These are phyloP conservation scores for Drosophila macrothrix DNA, from an alignment of 2,888 invertebrate species.

Conservation along the genomic window DNA sequence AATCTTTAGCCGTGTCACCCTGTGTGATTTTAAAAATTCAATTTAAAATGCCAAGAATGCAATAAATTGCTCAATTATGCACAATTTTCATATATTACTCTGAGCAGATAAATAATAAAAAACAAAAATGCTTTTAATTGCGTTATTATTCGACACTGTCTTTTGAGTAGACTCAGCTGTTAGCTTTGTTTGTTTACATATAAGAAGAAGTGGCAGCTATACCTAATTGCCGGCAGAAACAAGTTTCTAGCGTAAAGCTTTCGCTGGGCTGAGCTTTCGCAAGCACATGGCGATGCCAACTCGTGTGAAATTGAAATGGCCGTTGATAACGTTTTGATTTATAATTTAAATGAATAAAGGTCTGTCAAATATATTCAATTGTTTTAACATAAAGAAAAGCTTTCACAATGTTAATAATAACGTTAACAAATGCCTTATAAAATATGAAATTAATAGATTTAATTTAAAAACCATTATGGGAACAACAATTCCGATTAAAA, in stretches of 20 bases:
- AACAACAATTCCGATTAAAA: background rate
- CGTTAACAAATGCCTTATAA: background rate
- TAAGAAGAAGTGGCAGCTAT: slow-evolving; percentile 42
- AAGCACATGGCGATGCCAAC: slow-evolving; percentile 40
- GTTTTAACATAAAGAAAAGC: background rate
- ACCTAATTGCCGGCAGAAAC: slow-evolving; percentile 30
- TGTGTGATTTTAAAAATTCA: slow-evolving; percentile 34
- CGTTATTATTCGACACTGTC: slow-evolving; percentile 36
- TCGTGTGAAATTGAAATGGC: background rate
- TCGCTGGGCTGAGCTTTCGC: slow-evolving; percentile 22
- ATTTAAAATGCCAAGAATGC: slow-evolving; percentile 31
- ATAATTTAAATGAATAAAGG: background rate
- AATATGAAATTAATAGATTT: background rate
- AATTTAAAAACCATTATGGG: background rate
- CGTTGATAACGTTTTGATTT: slow-evolving; percentile 1
- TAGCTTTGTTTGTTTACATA: slow-evolving; percentile 53
- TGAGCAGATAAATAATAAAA: slow-evolving; percentile 12
- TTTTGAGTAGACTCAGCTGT: slow-evolving; percentile 51
- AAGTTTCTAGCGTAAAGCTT: slow-evolving; percentile 12
- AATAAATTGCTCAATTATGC: slow-evolving; percentile 42
- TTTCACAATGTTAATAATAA: background rate
- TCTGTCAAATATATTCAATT: background rate
- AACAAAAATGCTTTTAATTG: background rate
- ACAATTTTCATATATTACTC: slow-evolving; percentile 8
- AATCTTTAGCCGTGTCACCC: slow-evolving; percentile 14